Percentiles rank a stretch among this genome's conserved stretches.
Evolutionary conservation across 2,113 vertebrate species (phyloP).

Genomic region (Melierax canorus): DNA sequence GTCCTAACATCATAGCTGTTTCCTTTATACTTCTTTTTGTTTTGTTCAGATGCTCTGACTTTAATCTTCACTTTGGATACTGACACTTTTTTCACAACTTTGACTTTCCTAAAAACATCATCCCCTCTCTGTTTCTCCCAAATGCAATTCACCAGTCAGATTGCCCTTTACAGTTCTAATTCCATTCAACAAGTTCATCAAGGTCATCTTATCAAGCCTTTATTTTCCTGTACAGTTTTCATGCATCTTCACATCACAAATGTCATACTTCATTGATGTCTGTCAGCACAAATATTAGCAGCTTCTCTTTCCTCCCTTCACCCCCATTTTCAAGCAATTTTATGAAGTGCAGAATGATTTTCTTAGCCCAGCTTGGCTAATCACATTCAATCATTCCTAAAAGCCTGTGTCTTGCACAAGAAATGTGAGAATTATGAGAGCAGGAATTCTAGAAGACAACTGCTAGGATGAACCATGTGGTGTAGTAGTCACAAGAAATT

Average conservation of each 20-base stretch:
- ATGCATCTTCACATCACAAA: neutral
- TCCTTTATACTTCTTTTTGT: neutral
- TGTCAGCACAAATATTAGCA: neutral
- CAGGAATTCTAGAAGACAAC: neutral
- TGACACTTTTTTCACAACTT: neutral
- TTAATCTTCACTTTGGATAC: neutral
- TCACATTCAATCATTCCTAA: neutral
- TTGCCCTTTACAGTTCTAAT: neutral
- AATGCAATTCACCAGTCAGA: neutral
- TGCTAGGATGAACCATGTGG: neutral
- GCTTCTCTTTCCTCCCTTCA: neutral
- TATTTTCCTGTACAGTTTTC: neutral
- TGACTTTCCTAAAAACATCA: neutral
- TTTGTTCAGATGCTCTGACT: neutral
- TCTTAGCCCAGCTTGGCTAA: neutral
- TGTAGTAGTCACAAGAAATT: neutral
- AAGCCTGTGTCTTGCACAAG: neutral
- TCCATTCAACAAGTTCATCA: neutral
- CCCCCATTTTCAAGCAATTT: neutral
- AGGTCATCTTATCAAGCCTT: neutral
- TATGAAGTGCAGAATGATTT: neutral
- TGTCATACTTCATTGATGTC: neutral
- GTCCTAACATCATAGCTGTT: neutral
- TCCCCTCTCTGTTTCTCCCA: neutral
- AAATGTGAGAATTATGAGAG: neutral